Conservation (phyloP, 53 echinoderm and acorn worm species). For the Paracentrotus lividus region DNA sequence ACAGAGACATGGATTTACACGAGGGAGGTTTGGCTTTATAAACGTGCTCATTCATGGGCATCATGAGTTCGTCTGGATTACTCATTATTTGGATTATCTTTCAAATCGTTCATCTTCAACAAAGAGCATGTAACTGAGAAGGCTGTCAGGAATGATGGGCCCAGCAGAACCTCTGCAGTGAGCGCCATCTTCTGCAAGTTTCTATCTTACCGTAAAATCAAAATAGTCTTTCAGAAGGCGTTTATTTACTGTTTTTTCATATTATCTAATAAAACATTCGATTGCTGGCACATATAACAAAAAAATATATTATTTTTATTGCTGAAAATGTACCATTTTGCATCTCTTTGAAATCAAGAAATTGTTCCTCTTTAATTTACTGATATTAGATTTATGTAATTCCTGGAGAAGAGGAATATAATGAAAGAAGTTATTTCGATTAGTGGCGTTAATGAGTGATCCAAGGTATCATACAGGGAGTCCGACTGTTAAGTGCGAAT, state of each 20-base stretch:
- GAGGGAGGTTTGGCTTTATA: conserved; percentile 4
- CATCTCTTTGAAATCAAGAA: not conserved
- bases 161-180: conserved; percentile 15
- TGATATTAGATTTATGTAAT: not conserved
- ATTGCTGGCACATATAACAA: not conserved
- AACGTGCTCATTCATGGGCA: conserved; percentile 21
- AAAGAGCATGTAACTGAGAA: conserved; percentile 54
- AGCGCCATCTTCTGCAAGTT: conserved; percentile 33
- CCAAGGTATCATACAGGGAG: not conserved
- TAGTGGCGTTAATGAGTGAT: conserved; percentile 57
- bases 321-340: not conserved
- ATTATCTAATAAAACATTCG: not conserved
- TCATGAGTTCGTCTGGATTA: conserved; percentile 48
- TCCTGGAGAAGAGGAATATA: conserved; percentile 6
- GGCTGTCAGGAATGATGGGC: conserved; percentile 6
- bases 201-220: not conserved
- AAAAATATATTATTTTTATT: not conserved
- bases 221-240: conserved; percentile 2
- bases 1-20: conserved; percentile 14
- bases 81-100: conserved; percentile 67
- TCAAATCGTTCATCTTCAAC: conserved; percentile 61
- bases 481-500: conserved; percentile 56
- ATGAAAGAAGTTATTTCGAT: conserved; percentile 48
- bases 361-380: not conserved
- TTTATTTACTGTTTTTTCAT: not conserved